phyloP scores from a whole-genome alignment of 2,888 invertebrate species.

The Brenthis ino region DNA sequence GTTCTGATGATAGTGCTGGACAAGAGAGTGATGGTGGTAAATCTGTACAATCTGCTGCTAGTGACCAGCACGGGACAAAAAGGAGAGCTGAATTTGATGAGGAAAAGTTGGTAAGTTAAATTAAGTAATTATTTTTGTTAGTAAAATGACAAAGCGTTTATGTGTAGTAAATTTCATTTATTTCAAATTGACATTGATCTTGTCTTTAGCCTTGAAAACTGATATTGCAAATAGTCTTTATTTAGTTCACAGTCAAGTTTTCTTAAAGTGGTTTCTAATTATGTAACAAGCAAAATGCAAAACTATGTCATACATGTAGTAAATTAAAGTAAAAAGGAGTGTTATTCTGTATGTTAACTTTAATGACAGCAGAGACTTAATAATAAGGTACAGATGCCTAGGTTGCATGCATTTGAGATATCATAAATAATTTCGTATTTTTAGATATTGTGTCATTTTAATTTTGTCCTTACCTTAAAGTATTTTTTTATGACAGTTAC shows the following conservation, averaged over 20 bases:
- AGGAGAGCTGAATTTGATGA: conserved; percentile 66
- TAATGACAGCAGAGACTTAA: too few relatives aligned
- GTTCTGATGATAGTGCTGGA: conserved; percentile 58
- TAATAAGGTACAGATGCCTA: too few relatives aligned
- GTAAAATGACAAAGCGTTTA: neutral
- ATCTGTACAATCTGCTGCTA: conserved; percentile 61
- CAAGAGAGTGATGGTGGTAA: conserved; percentile 72
- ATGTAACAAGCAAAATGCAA: too few relatives aligned
- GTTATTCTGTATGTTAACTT: too few relatives aligned
- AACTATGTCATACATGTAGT: too few relatives aligned
- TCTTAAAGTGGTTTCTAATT: neutral
- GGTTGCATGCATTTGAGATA: too few relatives aligned
- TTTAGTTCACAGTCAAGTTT: conserved; percentile 25
- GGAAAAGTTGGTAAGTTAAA: conserved; percentile 69
- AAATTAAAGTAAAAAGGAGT: too few relatives aligned
- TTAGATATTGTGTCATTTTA: too few relatives aligned
- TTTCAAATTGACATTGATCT: conserved; percentile 9
- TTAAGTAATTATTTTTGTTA: too few relatives aligned
- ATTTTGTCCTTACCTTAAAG: too few relatives aligned
- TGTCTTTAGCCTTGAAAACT: neutral
- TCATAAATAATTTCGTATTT: too few relatives aligned
- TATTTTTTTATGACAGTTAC: too few relatives aligned
- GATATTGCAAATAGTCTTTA: conserved; percentile 17
- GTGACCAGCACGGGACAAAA: conserved; percentile 63
- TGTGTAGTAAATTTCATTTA: neutral